phyloP scores from a whole-genome alignment of 1,140 invertebrate genomes.

The Gonioctena quinquepunctata region DNA sequence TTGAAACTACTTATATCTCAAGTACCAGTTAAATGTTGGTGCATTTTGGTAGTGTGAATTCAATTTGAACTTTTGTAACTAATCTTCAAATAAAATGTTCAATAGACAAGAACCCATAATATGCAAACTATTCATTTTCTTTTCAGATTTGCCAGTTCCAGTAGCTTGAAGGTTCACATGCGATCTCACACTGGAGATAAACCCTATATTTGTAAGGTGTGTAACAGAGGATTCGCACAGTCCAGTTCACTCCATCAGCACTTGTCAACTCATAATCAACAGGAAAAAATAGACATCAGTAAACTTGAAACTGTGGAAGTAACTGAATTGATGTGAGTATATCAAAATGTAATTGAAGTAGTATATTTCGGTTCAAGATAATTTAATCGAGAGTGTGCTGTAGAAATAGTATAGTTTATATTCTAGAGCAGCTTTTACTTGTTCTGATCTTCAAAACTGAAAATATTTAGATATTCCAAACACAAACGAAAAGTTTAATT shows the following conservation, averaged over 20 bases:
- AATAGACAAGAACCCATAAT: background rate
- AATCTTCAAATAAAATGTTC: background rate
- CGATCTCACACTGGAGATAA: constrained; percentile 58
- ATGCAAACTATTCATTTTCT: no score
- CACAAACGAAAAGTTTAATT: background rate
- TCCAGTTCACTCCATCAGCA: constrained; percentile 65
- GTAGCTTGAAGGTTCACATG: constrained; percentile 52
- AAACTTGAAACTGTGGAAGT: constrained; percentile 52
- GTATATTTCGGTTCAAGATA: no score
- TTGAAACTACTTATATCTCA: no score
- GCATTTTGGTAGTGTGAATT: background rate
- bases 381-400: no score
- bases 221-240: constrained; percentile 72
- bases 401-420: no score
- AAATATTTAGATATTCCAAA: no score
- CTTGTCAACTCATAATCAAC: constrained; percentile 59
- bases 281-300: constrained; percentile 29
- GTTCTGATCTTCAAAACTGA: no score
- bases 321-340: constrained; percentile 51
- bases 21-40: no score
- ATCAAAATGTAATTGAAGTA: no score
- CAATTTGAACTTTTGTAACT: background rate
- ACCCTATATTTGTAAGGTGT: constrained; percentile 80
- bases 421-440: no score
- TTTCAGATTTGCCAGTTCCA: constrained; percentile 50